Evolutionary conservation across 2,797 vertebrate species (phyloP), one percentile per base, ranked within the genome.

Genomic region (Eptatretus atami): DNA sequence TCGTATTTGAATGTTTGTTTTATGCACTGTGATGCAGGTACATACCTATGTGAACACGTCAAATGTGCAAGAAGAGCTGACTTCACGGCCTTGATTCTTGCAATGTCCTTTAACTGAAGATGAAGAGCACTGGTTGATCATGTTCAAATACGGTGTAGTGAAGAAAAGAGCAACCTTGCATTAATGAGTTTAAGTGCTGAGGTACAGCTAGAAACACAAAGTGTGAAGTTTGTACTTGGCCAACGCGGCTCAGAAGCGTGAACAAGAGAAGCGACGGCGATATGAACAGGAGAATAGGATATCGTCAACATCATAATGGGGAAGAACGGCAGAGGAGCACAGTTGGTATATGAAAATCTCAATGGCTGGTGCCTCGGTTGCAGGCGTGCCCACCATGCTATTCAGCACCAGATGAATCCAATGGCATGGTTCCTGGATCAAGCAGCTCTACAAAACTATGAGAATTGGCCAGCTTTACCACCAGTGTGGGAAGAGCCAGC

Each of bases 41-140:
- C 90, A 96, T 72, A 96, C 90, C n/a, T 96, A 95, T 0, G 87
- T 96, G 67, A 96, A 96, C 77, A 95, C 88, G 67, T 81, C 81
- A 3, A 84, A 83, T n/a, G 80, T 93, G 67, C 80, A 86, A 70
- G 86, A 95, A 66, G 83, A 88, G 63, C 78, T 79, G 69, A 83
- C 82, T 68, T 81, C 77, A 64, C 77, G 75, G 2, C 69, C 77
- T 67, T 12, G 9, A 12, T n/a, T 24, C 25, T 24, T n/a, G 57
- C 57, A n/a, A n/a, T 44, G 6, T 44, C 31, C 31, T 44, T 4
- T 44, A 44, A 44, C 31, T 44, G 31, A 44, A 44, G 31, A 44
- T 44, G 31, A 8, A 8, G 31, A 44, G 31, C 31, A 44, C 31
- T 44, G 31, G 4, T 44, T 44, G 31, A 44, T 8, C 4, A 44